Evolutionary conservation across 2,888 invertebrate genomes (phyloP), one percentile per base, ranked within the genome.

Genomic region (Apamea epomidion): DNA sequence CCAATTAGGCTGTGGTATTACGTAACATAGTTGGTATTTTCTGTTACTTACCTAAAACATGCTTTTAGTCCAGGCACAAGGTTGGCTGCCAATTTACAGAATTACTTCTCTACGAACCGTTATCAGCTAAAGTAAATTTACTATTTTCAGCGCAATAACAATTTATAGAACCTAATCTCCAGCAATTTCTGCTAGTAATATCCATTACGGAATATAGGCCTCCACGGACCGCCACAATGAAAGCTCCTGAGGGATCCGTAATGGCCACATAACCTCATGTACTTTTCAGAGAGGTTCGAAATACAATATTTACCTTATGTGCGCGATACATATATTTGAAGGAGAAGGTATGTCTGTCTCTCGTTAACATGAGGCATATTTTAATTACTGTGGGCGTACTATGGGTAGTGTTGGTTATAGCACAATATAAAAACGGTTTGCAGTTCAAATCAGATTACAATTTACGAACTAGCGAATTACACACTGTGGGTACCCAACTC

Each of bases 151-250:
- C 62, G 65, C 21, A 72, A 72, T 84, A 86, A 62, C 58, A 75
- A 78, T 87, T 87, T 76, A 42, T 65, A 54, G 54, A 62, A 84
- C 37, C 48, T 60, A 75, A 73, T 75, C 70, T 67, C 60, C 48
- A 68, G 45, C 67, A 51, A 85, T 87, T 74, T 76, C n/a, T 76
- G 42, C n/a, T 14, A 67, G 72, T 51, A 78, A 76, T 85, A 79
- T 69, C 80, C 76, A 87, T 87, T 80, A 87, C 71, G 25, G 62
- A 58, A 70, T 72, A 75, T 18, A 60, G 37, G 29, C 25, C 48
- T 32, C 51, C 18, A 67, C 60, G 45, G 67, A 74, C 48, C 16
- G 74, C 58, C n/a, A 76, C 60, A 80, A 42, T 74, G 54, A 80
- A 69, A 42, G 45, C 10, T 67, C 73, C 60, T 73, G 14, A 45